A percentile compares a stretch with the other conserved stretches of the same genome.
phyloP scores from a whole-genome alignment of 2,888 invertebrate species.

The Chrysotoxum bicinctum region DNA sequence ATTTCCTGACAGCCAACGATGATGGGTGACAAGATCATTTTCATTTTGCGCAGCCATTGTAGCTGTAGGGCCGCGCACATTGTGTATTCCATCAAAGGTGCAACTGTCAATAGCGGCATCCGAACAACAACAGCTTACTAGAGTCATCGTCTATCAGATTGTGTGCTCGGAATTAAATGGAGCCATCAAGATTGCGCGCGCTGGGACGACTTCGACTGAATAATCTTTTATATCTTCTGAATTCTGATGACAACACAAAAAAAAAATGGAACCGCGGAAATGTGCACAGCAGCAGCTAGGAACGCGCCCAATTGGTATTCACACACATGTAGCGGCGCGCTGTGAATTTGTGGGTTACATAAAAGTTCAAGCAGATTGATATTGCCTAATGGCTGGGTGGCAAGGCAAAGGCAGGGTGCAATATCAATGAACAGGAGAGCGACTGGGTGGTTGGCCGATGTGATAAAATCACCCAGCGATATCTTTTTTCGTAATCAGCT shows the following conservation, averaged over 20 bases:
- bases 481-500: slow-evolving; percentile 53
- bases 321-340: slow-evolving; percentile 37
- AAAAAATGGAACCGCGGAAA: slow-evolving; percentile 66
- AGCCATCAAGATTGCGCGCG: slow-evolving; percentile 66
- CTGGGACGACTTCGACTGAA: neutral
- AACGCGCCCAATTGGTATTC: slow-evolving; percentile 58
- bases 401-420: neutral
- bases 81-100: slow-evolving; percentile 62
- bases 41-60: slow-evolving; percentile 33
- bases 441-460: slow-evolving; percentile 29
- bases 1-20: slow-evolving; percentile 48
- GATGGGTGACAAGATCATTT: slow-evolving; percentile 65
- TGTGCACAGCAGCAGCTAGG: slow-evolving; percentile 38
- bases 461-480: slow-evolving; percentile 47
- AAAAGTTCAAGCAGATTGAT: slow-evolving; percentile 45
- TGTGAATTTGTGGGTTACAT: slow-evolving; percentile 40
- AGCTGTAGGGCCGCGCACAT: slow-evolving; percentile 28
- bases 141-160: slow-evolving; percentile 13
- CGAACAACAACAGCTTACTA: slow-evolving; percentile 2
- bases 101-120: slow-evolving; percentile 62
- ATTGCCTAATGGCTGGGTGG: slow-evolving; percentile 25
- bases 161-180: slow-evolving; percentile 68
- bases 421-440: slow-evolving; percentile 33
- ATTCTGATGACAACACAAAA: slow-evolving; percentile 51
- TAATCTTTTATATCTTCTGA: neutral